phyloP scores from a whole-genome alignment of 2,113 vertebrate species.

The Amazona guildingii region DNA sequence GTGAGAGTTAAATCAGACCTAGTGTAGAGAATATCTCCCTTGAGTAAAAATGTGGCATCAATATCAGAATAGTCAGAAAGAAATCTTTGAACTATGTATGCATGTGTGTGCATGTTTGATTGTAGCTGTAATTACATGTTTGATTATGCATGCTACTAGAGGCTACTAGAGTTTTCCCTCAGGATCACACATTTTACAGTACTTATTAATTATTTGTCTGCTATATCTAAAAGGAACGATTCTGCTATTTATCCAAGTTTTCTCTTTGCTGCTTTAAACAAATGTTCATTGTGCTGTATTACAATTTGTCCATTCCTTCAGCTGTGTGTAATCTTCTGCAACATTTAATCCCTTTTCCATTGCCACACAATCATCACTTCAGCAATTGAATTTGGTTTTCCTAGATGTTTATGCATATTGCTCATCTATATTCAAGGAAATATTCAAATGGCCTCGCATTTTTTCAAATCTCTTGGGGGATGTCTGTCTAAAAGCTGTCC shows the following conservation, averaged over 20 bases:
- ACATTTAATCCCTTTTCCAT: conserved; percentile 13
- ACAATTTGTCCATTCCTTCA: not conserved
- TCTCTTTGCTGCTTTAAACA: not conserved
- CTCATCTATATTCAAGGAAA: conserved; percentile 5
- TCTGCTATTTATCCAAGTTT: not conserved
- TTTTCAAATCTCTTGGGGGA: not conserved
- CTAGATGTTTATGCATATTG: not conserved
- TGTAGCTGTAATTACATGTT: not conserved
- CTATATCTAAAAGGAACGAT: not conserved
- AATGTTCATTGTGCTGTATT: not conserved
- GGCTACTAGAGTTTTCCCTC: not conserved
- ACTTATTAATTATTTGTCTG: not conserved
- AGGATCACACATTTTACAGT: not conserved
- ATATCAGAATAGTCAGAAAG: not conserved
- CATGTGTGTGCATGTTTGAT: not conserved
- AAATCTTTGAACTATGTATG: not conserved
- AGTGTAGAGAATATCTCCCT: not conserved
- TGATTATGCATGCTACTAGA: not conserved
- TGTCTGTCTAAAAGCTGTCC: not conserved
- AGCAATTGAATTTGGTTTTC: conserved; percentile 6
- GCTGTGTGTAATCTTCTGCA: not conserved
- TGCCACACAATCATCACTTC: conserved; percentile 1
- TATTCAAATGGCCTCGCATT: not conserved
- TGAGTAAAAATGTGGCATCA: not conserved
- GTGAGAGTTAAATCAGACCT: not conserved